Percentiles rank a stretch among this genome's conserved stretches.
phyloP scores from a whole-genome alignment of 2,888 invertebrate genomes.

The Drosophila lacicola region DNA sequence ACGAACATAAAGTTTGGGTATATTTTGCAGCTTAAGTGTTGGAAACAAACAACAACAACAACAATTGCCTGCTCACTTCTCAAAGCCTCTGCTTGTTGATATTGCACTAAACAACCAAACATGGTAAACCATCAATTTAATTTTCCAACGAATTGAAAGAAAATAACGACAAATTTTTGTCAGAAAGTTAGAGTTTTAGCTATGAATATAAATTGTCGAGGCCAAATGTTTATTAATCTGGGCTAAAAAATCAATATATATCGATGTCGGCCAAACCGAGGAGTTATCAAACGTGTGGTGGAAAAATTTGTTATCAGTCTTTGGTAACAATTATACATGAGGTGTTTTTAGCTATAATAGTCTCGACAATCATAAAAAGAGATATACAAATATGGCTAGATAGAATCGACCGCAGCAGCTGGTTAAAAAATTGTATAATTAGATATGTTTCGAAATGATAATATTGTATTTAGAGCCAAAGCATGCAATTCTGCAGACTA shows the following conservation, averaged over 20 bases:
- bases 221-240: neutral
- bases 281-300: neutral
- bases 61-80: conserved; percentile 45
- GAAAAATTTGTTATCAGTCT: neutral
- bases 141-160: neutral
- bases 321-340: neutral
- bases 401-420: no score
- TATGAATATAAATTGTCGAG: neutral
- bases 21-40: conserved; percentile 74
- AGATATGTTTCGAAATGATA: neutral
- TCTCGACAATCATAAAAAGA: neutral
- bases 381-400: neutral
- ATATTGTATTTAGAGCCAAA: no score
- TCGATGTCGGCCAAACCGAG: no score
- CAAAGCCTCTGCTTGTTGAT: conserved; percentile 8
- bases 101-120: conserved; percentile 32
- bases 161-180: neutral
- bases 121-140: neutral
- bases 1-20: conserved; percentile 70
- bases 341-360: neutral
- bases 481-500: conserved; percentile 25
- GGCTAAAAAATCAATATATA: conserved; percentile 1
- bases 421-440: no score
- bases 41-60: conserved; percentile 40
- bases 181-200: no score